Conservation (phyloP, 1,140 invertebrate genomes). For the Achroia grisella region DNA sequence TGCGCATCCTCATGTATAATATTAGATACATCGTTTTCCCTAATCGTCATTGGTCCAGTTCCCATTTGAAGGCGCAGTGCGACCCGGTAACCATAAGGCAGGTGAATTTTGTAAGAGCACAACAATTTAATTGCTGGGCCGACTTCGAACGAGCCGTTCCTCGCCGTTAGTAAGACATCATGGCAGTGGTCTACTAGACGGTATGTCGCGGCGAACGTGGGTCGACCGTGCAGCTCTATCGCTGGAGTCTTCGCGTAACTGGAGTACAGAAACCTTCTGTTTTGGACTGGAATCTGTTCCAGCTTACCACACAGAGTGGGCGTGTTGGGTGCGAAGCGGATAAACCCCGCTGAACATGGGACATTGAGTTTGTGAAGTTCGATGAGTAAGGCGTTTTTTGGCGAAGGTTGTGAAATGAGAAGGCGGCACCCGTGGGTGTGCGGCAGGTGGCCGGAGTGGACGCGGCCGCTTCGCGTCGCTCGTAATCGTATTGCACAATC, state of each 20-base stretch:
- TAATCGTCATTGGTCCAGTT: slow-evolving; percentile 34
- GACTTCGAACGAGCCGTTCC: slow-evolving; percentile 76
- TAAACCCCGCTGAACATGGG: slow-evolving; percentile 74
- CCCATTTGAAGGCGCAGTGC: slow-evolving; percentile 74
- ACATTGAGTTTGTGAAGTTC: slow-evolving; percentile 77
- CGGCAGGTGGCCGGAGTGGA: slow-evolving; percentile 58
- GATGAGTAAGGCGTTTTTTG: slow-evolving; percentile 72
- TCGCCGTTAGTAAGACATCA: slow-evolving; percentile 75
- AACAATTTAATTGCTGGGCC: slow-evolving; percentile 69
- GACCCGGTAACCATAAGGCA: slow-evolving; percentile 78
- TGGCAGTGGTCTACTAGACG: slow-evolving; percentile 79
- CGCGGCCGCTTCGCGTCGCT: slow-evolving; percentile 29
- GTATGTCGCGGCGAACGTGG: slow-evolving; percentile 76
- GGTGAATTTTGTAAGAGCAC: slow-evolving; percentile 77
- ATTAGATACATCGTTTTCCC: slow-evolving; percentile 37
- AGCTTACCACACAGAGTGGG: slow-evolving; percentile 76
- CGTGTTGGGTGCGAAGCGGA: slow-evolving; percentile 69
- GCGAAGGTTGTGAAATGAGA: slow-evolving; percentile 41
- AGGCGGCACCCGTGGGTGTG: slow-evolving; percentile 49
- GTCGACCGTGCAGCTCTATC: slow-evolving; percentile 74
- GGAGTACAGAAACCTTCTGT: slow-evolving; percentile 74
- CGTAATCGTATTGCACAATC: slow-evolving; percentile 62
- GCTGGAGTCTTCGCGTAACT: slow-evolving; percentile 47
- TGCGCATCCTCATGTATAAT: slow-evolving; percentile 47
- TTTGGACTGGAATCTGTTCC: slow-evolving; percentile 74